phyloP scores from a whole-genome alignment of 2,888 invertebrate genomes.

The Hypolimnas misippus region DNA sequence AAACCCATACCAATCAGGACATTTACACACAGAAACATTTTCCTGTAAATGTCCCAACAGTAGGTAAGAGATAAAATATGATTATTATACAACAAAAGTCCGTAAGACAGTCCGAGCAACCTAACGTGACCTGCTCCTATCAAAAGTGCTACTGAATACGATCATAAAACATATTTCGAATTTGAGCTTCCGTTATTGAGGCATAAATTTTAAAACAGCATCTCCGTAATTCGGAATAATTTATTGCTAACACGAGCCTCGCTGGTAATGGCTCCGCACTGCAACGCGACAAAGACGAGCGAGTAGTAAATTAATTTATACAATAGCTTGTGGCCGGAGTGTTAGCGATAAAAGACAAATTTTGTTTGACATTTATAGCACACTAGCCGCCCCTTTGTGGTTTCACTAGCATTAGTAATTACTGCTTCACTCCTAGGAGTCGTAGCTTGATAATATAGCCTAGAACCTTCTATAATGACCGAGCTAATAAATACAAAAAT shows the following conservation, averaged over 20 bases:
- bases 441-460: too few relatives aligned
- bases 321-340: conserved; percentile 25
- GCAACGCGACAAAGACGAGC: conserved; percentile 44
- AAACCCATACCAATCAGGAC: too few relatives aligned
- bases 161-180: conserved; percentile 30
- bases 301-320: conserved; percentile 45
- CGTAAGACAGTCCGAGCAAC: neutral
- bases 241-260: conserved; percentile 37
- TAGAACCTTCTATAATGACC: too few relatives aligned
- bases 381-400: too few relatives aligned
- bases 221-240: conserved; percentile 41
- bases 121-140: neutral
- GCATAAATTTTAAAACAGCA: conserved; percentile 30
- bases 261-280: conserved; percentile 29
- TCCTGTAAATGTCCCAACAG: too few relatives aligned
- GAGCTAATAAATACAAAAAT: too few relatives aligned
- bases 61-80: too few relatives aligned
- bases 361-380: too few relatives aligned
- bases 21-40: too few relatives aligned
- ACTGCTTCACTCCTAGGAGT: too few relatives aligned
- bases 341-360: conserved; percentile 19
- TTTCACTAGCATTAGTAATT: too few relatives aligned
- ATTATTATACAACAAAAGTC: too few relatives aligned
- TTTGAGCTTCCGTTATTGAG: conserved; percentile 14
- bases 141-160: conserved; percentile 20